phyloP scores from a whole-genome alignment of 1,140 invertebrate genomes.

The Cotesia vestalis region DNA sequence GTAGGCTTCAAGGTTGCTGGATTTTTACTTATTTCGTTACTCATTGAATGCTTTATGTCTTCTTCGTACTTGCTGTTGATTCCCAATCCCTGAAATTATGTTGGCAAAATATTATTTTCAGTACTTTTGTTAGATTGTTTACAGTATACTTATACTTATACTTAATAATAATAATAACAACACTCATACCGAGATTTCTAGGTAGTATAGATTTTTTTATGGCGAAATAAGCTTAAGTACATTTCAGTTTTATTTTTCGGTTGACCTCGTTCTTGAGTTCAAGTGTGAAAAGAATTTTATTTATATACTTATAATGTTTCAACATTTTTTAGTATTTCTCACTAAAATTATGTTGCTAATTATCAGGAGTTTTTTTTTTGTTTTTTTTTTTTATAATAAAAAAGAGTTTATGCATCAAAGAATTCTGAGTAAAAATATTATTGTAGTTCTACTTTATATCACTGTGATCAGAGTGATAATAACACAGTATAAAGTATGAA shows the following conservation, averaged over 20 bases:
- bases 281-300: slow-evolving; percentile 8
- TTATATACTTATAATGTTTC: slow-evolving; percentile 1
- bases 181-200: not conserved
- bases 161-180: too few relatives aligned
- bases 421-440: too few relatives aligned
- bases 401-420: not conserved
- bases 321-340: not conserved
- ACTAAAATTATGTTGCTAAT: too few relatives aligned
- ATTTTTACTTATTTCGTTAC: slow-evolving; percentile 75
- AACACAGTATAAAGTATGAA: too few relatives aligned
- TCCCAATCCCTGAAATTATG: slow-evolving; percentile 12
- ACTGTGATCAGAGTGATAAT: too few relatives aligned
- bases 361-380: not conserved
- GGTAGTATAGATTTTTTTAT: slow-evolving; percentile 21
- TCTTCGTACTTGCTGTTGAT: slow-evolving; percentile 70
- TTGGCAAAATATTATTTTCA: not conserved
- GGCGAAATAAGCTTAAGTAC: slow-evolving; percentile 35
- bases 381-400: not conserved
- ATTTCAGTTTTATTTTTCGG: slow-evolving; percentile 31
- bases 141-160: too few relatives aligned
- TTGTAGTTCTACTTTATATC: too few relatives aligned
- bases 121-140: too few relatives aligned
- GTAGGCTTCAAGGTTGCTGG: slow-evolving; percentile 59
- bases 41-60: slow-evolving; percentile 67
- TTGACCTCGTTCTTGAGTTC: slow-evolving; percentile 25